Evolutionary conservation across 1,140 invertebrate genomes (phyloP).

Genomic region (Anagrus nilaparvatae): DNA sequence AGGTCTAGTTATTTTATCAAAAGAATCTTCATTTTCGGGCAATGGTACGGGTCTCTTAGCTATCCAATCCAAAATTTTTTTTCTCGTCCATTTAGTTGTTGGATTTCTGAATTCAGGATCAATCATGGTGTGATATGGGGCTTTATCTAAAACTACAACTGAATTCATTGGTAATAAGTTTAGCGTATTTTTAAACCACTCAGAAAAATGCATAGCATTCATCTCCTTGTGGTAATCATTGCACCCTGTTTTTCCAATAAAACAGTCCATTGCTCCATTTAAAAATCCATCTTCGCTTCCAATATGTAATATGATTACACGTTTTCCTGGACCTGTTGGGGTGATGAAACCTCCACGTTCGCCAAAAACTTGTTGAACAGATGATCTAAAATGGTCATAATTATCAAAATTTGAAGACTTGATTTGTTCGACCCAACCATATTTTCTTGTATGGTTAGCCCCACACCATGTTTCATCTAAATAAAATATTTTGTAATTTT

Average conservation of each 20-base stretch:
- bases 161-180: conserved; percentile 17
- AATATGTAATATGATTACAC: conserved; percentile 2
- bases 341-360: neutral
- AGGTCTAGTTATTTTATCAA: neutral
- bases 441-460: no score
- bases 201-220: conserved; percentile 3
- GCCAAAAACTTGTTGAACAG: neutral
- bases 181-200: conserved; percentile 14
- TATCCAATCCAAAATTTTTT: neutral
- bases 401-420: neutral
- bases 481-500: neutral
- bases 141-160: conserved; percentile 18
- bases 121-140: conserved; percentile 5
- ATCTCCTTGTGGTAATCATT: conserved; percentile 2
- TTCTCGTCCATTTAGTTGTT: neutral
- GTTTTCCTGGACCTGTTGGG: conserved; percentile 2
- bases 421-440: conserved; percentile 1
- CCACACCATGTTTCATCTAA: no score
- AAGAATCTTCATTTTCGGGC: neutral
- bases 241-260: conserved; percentile 2
- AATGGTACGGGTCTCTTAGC: neutral
- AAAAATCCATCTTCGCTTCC: conserved; percentile 2
- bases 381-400: neutral
- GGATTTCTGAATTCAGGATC: conserved; percentile 2
- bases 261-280: neutral